These are phyloP conservation scores for Hypotaenidia okinawae DNA, from an alignment of 2,797 vertebrate genomes.

Conservation along the genomic window DNA sequence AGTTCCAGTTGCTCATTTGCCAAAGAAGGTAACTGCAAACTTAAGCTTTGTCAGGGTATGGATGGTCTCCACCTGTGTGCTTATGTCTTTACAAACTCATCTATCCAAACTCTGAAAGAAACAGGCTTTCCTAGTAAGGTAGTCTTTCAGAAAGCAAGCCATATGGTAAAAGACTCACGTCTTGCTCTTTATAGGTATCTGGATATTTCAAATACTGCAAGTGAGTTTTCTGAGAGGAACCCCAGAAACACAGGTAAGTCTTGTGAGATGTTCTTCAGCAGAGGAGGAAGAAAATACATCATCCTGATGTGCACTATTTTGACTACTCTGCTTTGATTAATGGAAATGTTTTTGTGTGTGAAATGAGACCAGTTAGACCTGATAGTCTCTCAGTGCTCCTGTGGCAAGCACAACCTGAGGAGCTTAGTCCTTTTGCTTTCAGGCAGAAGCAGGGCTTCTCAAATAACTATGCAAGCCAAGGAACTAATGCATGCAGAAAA, in stretches of 20 bases:
- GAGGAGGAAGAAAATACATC: not conserved
- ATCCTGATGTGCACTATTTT: not conserved
- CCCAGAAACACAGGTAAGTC: not conserved
- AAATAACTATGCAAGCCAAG: not conserved
- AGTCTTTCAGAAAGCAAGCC: not conserved
- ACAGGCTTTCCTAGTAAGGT: not conserved
- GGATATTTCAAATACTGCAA: not conserved
- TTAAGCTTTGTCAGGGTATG: not conserved
- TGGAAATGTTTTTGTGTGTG: not conserved
- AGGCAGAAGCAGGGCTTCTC: not conserved
- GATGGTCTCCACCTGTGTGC: accelerated
- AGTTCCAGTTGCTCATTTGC: not conserved
- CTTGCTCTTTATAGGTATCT: not conserved
- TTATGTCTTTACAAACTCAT: not conserved
- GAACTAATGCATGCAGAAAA: not conserved
- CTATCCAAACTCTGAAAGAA: not conserved
- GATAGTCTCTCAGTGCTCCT: not conserved
- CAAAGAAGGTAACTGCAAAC: not conserved
- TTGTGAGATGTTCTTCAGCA: not conserved
- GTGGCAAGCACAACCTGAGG: not conserved
- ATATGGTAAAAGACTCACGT: not conserved
- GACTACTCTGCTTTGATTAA: not conserved
- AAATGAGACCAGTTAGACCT: not conserved
- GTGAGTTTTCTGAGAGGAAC: not conserved
- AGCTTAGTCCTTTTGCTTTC: not conserved